Evolutionary conservation across 1,140 invertebrate species (phyloP).

Genomic region (Halesus radiatus): DNA sequence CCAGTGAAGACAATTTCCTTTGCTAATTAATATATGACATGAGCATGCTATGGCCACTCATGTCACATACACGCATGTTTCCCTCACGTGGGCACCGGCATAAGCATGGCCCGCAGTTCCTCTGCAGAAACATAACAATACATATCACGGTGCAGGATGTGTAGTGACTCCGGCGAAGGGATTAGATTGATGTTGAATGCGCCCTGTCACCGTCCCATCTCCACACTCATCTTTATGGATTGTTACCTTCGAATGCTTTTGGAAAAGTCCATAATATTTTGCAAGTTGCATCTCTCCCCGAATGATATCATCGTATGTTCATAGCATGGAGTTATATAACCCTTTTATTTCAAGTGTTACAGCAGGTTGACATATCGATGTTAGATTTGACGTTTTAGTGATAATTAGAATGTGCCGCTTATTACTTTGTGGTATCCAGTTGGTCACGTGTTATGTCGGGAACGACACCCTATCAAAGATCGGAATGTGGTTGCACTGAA

Average conservation of each 20-base stretch:
- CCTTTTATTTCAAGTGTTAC: conserved; percentile 42
- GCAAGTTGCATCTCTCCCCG: conserved; percentile 53
- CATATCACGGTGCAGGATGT: conserved; percentile 18
- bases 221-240: conserved; percentile 50
- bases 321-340: conserved; percentile 55
- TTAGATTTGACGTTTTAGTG: conserved; percentile 51
- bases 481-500: conserved; percentile 46
- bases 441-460: conserved; percentile 41
- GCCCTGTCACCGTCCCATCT: conserved; percentile 42
- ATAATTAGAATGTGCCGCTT: conserved; percentile 55
- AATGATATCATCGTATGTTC: conserved; percentile 54
- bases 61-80: neutral
- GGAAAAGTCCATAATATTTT: conserved; percentile 48
- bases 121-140: neutral
- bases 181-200: conserved; percentile 55
- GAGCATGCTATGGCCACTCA: neutral
- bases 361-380: conserved; percentile 39
- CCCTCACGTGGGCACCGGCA: neutral
- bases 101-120: neutral
- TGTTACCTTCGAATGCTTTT: conserved; percentile 52
- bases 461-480: conserved; percentile 30
- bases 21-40: too few relatives aligned
- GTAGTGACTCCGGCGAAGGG: conserved; percentile 18
- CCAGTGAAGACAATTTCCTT: neutral
- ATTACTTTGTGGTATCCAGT: conserved; percentile 43